Conservation (phyloP, 2,797 vertebrate species). For the Coracias cyanogaster region DNA sequence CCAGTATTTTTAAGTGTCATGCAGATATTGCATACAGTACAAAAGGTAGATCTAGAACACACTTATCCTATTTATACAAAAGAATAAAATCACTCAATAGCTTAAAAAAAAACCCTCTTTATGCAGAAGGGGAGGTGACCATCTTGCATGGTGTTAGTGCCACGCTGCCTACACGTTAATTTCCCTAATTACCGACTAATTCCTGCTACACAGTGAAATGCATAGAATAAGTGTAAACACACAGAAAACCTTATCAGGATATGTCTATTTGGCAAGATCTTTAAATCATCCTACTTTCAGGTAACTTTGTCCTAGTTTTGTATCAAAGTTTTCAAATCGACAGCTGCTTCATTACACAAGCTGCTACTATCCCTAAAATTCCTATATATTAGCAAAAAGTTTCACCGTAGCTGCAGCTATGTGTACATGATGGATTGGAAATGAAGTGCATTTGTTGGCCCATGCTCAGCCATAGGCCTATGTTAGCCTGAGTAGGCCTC, state of each 20-base stretch:
- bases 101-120: background rate
- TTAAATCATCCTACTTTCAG: background rate
- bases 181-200: background rate
- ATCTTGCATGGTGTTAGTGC: background rate
- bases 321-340: background rate
- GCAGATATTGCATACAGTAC: background rate
- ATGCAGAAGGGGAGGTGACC: background rate
- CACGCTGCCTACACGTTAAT: background rate
- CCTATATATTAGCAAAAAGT: background rate
- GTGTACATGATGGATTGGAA: fast-evolving
- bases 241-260: background rate
- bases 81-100: background rate
- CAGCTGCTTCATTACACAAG: background rate
- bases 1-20: background rate
- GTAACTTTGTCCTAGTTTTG: background rate
- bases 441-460: background rate
- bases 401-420: background rate
- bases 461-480: background rate
- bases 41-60: background rate
- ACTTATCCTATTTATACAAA: background rate
- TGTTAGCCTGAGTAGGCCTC: background rate
- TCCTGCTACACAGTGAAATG: background rate
- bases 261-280: background rate
- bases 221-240: background rate
- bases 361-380: background rate